Conservation (phyloP, 2,113 vertebrate species). For the Bujurquina vittata region DNA sequence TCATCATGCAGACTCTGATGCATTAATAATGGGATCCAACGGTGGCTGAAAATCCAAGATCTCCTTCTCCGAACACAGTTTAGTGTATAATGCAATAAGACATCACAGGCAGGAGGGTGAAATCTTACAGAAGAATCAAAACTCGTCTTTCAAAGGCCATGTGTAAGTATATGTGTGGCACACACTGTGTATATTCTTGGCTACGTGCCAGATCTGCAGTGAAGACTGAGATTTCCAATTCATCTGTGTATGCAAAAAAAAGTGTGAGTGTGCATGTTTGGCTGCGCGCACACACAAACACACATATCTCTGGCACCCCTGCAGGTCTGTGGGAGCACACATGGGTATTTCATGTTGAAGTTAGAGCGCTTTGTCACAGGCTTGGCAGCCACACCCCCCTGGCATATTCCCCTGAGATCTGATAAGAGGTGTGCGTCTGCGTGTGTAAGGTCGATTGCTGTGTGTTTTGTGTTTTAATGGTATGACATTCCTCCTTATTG, state of each 20-base stretch:
- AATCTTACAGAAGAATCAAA: slow-evolving; percentile 8
- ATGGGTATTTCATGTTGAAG: slow-evolving; percentile 45
- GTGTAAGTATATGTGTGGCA: neutral
- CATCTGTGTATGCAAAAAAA: slow-evolving; percentile 44
- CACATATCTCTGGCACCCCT: slow-evolving; percentile 38
- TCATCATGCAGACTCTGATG: neutral
- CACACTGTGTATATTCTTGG: slow-evolving; percentile 15
- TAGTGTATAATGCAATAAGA: neutral
- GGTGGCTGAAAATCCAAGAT: neutral
- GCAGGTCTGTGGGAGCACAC: slow-evolving; percentile 46
- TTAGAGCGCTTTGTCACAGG: slow-evolving; percentile 60
- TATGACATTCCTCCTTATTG: slow-evolving; percentile 63
- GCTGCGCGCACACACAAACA: neutral
- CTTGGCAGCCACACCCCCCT: slow-evolving; percentile 67
- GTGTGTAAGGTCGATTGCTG: slow-evolving; percentile 4
- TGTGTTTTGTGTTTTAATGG: slow-evolving; percentile 58
- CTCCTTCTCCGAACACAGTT: neutral
- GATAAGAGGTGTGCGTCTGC: slow-evolving; percentile 47
- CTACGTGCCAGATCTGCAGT: slow-evolving; percentile 43
- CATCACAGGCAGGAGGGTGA: neutral
- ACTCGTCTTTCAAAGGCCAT: slow-evolving; percentile 4
- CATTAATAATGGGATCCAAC: neutral
- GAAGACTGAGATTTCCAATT: slow-evolving; percentile 32
- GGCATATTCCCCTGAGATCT: slow-evolving; percentile 69
- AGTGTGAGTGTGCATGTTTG: neutral